Percentiles rank a stretch among this genome's conserved stretches.
These are phyloP conservation scores for Poecilia picta DNA, from an alignment of 2,797 vertebrate species.

Conservation along the genomic window DNA sequence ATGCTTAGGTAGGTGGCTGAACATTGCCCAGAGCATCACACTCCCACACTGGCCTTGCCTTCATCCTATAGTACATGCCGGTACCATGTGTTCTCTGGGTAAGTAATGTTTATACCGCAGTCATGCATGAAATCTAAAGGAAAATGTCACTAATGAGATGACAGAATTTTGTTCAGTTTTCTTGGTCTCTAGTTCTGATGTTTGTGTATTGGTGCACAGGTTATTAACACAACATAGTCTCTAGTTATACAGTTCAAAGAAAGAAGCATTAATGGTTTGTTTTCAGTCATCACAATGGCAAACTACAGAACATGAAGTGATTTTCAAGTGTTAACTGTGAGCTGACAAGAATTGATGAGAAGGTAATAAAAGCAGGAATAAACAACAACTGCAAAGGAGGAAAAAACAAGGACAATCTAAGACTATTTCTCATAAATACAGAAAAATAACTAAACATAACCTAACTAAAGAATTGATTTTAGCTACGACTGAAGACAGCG, in stretches of 20 bases:
- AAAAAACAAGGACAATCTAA: not conserved
- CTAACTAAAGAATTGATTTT: not conserved
- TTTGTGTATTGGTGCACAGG: not conserved
- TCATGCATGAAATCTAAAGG: not conserved
- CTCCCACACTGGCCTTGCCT: conserved; percentile 1
- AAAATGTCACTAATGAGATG: not conserved
- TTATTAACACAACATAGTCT: not conserved
- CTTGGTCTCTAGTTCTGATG: not conserved
- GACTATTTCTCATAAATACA: not conserved
- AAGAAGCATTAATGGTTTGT: not conserved
- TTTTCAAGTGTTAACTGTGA: not conserved
- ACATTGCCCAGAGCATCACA: conserved; percentile 5
- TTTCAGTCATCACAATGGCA: not conserved
- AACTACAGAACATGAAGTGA: not conserved
- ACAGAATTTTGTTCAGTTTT: not conserved
- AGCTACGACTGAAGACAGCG: not conserved
- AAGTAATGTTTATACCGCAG: not conserved
- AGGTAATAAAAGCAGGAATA: not conserved
- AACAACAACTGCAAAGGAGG: not conserved
- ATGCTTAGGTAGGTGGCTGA: not conserved
- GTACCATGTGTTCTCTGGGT: not conserved
- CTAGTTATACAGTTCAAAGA: not conserved
- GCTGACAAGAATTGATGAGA: not conserved
- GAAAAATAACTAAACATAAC: not conserved
- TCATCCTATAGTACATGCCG: not conserved